Base-by-base conservation (phyloP, 2,888 invertebrate genomes). In the Cactoblastis cactorum region DNA sequence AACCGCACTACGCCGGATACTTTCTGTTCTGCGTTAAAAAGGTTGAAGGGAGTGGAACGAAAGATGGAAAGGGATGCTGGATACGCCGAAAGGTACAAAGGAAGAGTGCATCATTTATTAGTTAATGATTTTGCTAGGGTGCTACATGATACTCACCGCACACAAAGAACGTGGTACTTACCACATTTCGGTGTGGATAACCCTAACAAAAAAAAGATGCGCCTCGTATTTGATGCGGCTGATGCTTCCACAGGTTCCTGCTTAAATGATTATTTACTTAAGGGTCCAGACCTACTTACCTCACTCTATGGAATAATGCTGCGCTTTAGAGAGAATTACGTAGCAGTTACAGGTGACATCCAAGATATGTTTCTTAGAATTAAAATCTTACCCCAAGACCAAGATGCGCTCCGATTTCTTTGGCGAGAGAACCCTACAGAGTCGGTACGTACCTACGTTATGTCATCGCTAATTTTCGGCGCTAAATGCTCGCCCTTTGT, bases 201-300 rank as follows among this genome's bases (percentile, higher is more conserved):
- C n/a, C 34, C 34, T 2, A 34, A 34, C n/a, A 34, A 34, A 12
- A 12, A 34, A 5, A 34, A 34, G 12, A 1, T 34, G 2, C 34
- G 34, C 34, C n/a, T 34, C 1, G 34, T 34, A 1, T 59, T 58
- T n/a, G 59, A 63, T 18, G 61, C 61, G 1, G 61, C 61, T 1
- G 39, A 39, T 0, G 54, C 51, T 34, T 6, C 24, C 3, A 8
- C 49, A 1, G 56, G 55, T 9, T 11, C 33, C 11, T 55, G 34
- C 1, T 19, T 63, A 1, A 65, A 65, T 45, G 63, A 63, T 43
- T 58, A 53, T 37, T 41, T 63, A 15, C 43, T 61, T 0, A 55
- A 37, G 5, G 63, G 61, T 0, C 62, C 63, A 0, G 63, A 65
- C 28, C 34, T 61, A 6, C 47, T 65, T 0, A 11, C 17, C 11